Base-by-base conservation (phyloP, 1,140 invertebrate genomes). In the Monomorium pharaonis region DNA sequence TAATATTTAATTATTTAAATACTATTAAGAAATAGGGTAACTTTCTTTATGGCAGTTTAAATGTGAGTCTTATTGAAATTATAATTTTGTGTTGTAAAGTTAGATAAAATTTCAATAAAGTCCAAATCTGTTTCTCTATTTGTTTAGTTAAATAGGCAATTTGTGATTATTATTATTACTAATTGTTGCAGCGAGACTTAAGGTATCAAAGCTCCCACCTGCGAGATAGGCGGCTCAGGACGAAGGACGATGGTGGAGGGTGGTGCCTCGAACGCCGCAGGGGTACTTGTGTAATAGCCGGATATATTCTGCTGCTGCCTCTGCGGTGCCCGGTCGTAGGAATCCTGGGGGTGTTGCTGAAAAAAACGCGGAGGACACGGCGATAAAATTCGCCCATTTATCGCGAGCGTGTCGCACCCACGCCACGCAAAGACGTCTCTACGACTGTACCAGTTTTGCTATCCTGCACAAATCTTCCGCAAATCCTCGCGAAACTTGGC, bases 201-300 rank as follows among this genome's bases (percentile, higher is more conserved):
- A 63, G 12, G 10, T 44, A 16, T 6, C 10, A 12, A 37, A 44
- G 33, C 24, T 65, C 58, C 69, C 42, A 96, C 95, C 95, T 98
- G 97, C 89, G 96, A 97, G 60, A 98, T 95, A 33, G 97, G 97
- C 58, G 96, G 95, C 92, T 97, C 95, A 83, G 96, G 96, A 89
- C 97, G 96, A 30, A 98, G 96, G 44, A 96, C 97, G 81, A 98
- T 97, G 44, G 96, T 96, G 21, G 96, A 91, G 21, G 97, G 96
- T 16, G 97, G 97, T 24, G 97, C 96, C 90, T 96, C 96, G 92
- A 94, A 95, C 56, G 92, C 92, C 76, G 92, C 93, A 89, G 81
- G 86, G 90, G 92, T 33, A 27, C 92, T 88, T 21, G 92, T 85
- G 58, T 92, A 91, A 85, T 93, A 89, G 51, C 67, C 33, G 16